Evolutionary conservation across 2,797 vertebrate genomes (phyloP), one percentile per base, ranked within the genome.

Genomic region (Mastacembelus armatus): DNA sequence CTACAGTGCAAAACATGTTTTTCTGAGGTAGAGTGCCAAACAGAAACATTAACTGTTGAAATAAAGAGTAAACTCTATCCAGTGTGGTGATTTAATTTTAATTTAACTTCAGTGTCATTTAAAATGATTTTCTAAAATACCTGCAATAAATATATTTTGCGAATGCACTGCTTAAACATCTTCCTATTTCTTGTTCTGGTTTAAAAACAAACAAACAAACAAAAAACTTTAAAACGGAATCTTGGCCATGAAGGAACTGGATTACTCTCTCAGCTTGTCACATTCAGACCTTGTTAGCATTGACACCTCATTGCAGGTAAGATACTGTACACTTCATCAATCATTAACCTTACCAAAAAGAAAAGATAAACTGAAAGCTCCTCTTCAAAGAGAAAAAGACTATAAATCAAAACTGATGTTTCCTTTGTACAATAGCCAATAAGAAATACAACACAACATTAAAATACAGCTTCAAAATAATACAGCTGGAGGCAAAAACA

Each of bases 11-110:
- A 48, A 72, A 66, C 26, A 71, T 12, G 4, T 14, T 66, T 29
- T 59, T 77, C 52, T 75, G 85, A 87, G 85, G 81, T 82, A 86
- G 78, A 68, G 68, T 71, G 55, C 80, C 52, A 51, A 68, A 73
- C 19, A 3, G 48, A 40, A 51, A 68, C 35, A 24, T 18, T 38
- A 4, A 68, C 19, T 15, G 32, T 40, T 33, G 30, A 62, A 57
- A 59, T 19, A 4, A 44, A 5, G 2, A 55, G 14, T 40, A 8
- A 40, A 58, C 47, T 22, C n/a, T 18, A 54, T 11, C 36, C 30
- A 9, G 38, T 11, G 51, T 66, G 42, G 32, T 40, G 47, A 32
- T 38, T 7, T 21, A 21, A 59, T 66, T 58, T 45, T 35, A 44
- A n/a, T n/a, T n/a, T 21, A 75, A 48, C 44, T 27, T 21, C 51